Percentiles rank a stretch among this genome's conserved stretches.
phyloP scores from a whole-genome alignment of 1,140 invertebrate genomes.

The Rhyzopertha dominica region DNA sequence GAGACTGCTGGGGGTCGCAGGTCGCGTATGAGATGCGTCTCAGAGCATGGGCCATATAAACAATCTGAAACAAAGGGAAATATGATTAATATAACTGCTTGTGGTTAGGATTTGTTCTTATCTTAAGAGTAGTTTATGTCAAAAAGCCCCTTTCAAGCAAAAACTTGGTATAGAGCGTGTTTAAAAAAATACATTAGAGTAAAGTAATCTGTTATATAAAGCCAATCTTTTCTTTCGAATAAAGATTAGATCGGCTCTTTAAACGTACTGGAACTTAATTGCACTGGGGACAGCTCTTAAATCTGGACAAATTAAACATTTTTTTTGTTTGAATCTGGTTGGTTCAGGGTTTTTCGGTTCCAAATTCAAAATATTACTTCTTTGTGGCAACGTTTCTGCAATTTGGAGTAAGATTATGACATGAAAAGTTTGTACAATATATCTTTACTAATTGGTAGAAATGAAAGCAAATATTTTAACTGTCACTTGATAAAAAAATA shows the following conservation, averaged over 20 bases:
- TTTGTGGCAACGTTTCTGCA: too few species aligned
- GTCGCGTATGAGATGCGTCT: constrained; percentile 82
- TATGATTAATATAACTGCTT: neutral
- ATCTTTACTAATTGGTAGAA: too few species aligned
- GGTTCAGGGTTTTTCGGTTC: too few species aligned
- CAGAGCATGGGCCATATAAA: constrained; percentile 81
- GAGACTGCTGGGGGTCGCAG: constrained; percentile 72
- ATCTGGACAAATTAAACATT: too few species aligned
- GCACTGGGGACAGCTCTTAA: too few species aligned
- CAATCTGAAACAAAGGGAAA: constrained; percentile 58
- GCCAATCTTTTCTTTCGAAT: neutral
- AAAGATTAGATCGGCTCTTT: neutral
- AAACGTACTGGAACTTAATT: too few species aligned
- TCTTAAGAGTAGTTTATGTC: neutral
- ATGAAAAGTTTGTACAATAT: too few species aligned
- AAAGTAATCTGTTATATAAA: neutral
- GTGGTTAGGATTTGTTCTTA: neutral
- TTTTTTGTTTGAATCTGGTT: too few species aligned
- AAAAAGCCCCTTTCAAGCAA: neutral
- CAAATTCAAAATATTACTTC: too few species aligned
- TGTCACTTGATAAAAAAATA: too few species aligned
- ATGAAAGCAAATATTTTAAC: too few species aligned
- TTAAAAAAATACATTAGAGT: neutral
- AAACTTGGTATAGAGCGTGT: neutral
- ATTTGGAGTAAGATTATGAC: too few species aligned